phyloP scores from a whole-genome alignment of 2,113 vertebrate genomes.

The Brienomyrus longianalis region DNA sequence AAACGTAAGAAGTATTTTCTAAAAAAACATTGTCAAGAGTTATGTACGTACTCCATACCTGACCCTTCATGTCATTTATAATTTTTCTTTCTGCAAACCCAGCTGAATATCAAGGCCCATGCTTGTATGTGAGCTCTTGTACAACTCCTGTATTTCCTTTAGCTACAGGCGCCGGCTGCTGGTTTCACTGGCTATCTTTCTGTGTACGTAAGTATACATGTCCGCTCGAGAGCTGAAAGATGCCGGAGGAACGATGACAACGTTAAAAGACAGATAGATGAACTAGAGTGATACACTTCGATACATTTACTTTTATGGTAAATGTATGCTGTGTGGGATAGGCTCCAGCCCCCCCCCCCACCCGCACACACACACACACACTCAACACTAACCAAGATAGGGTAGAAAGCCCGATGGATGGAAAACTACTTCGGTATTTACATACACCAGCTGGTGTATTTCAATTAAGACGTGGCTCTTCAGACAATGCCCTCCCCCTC shows the following conservation, averaged over 20 bases:
- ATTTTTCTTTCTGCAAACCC: not conserved
- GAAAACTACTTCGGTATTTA: not conserved
- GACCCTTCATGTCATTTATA: not conserved
- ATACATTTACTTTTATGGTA: not conserved
- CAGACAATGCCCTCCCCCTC: not conserved
- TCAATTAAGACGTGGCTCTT: not conserved
- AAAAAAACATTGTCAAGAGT: not conserved
- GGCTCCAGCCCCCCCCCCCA: not conserved
- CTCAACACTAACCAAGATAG: not conserved
- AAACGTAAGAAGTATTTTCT: slow-evolving; percentile 11
- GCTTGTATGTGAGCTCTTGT: not conserved
- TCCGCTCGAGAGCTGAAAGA: not conserved
- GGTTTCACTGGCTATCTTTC: not conserved
- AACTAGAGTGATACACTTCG: slow-evolving; percentile 21
- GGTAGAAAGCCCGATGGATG: not conserved
- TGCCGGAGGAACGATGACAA: not conserved
- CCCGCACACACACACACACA: not conserved
- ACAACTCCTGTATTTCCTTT: not conserved
- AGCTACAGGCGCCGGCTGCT: not conserved
- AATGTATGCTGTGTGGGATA: not conserved
- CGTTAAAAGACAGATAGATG: slow-evolving; percentile 13
- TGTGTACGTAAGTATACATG: slow-evolving; percentile 15
- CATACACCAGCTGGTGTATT: not conserved
- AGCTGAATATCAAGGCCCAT: not conserved
- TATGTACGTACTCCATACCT: not conserved